phyloP scores from a whole-genome alignment of 2,888 invertebrate genomes.

The Trisateles emortualis region DNA sequence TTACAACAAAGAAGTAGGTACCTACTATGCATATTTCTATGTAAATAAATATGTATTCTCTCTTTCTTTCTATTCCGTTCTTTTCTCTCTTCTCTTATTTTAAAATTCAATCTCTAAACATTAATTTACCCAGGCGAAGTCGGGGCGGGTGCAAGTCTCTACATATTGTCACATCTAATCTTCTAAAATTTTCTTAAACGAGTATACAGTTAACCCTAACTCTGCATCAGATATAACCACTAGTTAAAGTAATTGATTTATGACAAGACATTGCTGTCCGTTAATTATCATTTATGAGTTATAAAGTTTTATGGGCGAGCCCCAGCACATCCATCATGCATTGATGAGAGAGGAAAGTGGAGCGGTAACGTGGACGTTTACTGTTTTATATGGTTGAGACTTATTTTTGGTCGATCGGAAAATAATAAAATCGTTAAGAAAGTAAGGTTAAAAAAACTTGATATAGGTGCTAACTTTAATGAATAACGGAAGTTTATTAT shows the following conservation, averaged over 20 bases:
- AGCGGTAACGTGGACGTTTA: background rate
- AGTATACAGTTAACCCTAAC: conserved; percentile 7
- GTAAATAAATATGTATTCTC: no score
- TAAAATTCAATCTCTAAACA: no score
- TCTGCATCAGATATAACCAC: conserved; percentile 31
- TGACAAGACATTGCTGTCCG: conserved; percentile 55
- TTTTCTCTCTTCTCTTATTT: no score
- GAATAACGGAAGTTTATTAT: no score
- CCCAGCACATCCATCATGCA: conserved; percentile 38
- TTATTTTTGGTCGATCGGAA: background rate
- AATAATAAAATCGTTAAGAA: no score
- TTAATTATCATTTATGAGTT: conserved; percentile 68
- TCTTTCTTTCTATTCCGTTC: no score
- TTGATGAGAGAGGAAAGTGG: conserved; percentile 25
- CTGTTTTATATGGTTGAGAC: background rate
- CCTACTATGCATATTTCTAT: no score
- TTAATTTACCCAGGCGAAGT: no score
- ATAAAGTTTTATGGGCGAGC: conserved; percentile 51
- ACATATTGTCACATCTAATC: background rate
- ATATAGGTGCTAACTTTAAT: no score
- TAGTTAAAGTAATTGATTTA: conserved; percentile 68
- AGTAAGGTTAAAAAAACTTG: no score
- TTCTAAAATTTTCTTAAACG: background rate
- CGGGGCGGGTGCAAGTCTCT: no score
- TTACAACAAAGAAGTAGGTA: no score